phyloP scores from a whole-genome alignment of 2,797 vertebrate genomes.

The Tangara arthus region DNA sequence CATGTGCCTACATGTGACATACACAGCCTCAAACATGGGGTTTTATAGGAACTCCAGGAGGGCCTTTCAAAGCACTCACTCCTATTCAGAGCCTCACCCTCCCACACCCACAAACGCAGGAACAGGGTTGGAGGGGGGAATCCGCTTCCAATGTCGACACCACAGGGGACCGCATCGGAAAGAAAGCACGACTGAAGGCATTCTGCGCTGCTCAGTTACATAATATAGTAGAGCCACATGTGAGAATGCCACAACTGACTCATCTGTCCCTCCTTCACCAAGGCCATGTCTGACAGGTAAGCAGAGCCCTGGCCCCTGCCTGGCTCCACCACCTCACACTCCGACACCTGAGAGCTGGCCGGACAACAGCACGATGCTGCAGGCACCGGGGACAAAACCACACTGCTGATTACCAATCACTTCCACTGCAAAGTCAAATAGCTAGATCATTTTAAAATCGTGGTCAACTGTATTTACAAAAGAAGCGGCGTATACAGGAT shows the following conservation, averaged over 20 bases:
- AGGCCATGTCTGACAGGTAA: neutral
- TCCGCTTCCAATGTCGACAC: accelerated
- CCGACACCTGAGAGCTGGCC: neutral
- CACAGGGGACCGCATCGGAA: neutral
- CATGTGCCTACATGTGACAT: neutral
- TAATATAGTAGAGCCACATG: accelerated
- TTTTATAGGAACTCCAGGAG: neutral
- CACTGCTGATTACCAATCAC: accelerated
- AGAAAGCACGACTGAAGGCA: neutral
- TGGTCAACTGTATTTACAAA: neutral
- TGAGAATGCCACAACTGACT: neutral
- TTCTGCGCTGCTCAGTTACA: too few relatives aligned
- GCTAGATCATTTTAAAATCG: neutral
- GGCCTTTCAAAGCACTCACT: neutral
- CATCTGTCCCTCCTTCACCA: accelerated
- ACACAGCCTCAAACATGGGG: neutral
- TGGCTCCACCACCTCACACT: neutral
- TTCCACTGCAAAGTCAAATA: neutral
- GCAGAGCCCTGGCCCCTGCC: neutral
- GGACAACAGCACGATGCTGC: neutral
- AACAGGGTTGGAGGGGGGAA: accelerated
- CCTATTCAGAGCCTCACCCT: accelerated
- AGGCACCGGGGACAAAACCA: accelerated
- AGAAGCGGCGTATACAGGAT: accelerated
- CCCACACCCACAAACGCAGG: neutral